Conservation (phyloP, 2,888 invertebrate species). For the Lucinisca nassula region DNA sequence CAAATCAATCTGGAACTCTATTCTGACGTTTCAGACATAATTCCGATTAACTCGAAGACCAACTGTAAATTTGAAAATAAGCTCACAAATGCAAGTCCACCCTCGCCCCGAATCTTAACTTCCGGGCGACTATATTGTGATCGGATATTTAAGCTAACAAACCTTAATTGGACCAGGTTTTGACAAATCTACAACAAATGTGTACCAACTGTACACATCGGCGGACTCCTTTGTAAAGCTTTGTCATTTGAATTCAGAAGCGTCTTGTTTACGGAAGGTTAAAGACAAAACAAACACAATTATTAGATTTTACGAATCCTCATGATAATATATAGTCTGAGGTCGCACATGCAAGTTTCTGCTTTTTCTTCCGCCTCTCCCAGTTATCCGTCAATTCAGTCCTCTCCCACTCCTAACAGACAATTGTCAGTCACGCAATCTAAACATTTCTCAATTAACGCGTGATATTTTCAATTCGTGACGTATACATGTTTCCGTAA, state of each 20-base stretch:
- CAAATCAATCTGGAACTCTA: background rate
- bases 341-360: too few species aligned
- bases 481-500: background rate
- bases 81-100: background rate
- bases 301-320: too few species aligned
- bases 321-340: too few species aligned
- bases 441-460: background rate
- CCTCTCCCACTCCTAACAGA: background rate
- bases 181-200: too few species aligned
- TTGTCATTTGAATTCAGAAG: too few species aligned
- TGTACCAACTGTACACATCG: too few species aligned
- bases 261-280: too few species aligned
- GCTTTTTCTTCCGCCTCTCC: too few species aligned
- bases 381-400: background rate
- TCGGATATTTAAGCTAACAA: background rate
- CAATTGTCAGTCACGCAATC: background rate
- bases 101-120: background rate
- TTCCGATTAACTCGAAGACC: background rate
- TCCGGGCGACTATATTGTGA: background rate
- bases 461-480: background rate
- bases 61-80: background rate
- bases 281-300: too few species aligned
- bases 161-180: too few species aligned
- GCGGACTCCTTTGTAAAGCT: too few species aligned
- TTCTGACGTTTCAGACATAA: background rate